Evolutionary conservation across 1,140 invertebrate genomes (phyloP), one percentile per base, ranked within the genome.

Genomic region (Atta colombica): DNA sequence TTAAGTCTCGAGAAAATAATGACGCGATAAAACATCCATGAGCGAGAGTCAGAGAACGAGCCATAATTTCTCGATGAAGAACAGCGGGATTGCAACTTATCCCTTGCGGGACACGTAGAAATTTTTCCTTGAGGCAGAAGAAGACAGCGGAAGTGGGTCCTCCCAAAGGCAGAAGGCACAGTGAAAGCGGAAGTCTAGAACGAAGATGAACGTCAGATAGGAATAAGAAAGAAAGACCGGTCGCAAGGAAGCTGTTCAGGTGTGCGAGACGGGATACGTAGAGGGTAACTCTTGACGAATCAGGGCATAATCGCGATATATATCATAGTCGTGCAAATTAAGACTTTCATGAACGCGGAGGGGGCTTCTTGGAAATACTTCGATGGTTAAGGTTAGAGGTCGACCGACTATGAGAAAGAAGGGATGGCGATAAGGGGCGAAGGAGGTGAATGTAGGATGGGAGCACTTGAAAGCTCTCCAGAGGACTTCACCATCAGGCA

Each of bases 381-480:
- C 63, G 88, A 77, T 75, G 53, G 80, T 77, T 85, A 88, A 81
- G 82, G 55, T 65, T 81, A 77, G 86, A 90, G 60, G 28, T 77
- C 58, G 81, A n/a, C 16, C 74, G n/a, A 55, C 51, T 35, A 49
- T 16, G 45, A 35, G 18, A 35, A 25, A 39, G 39, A 31, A 51
- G 35, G 12, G 35, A 18, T 68, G 69, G 71, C 85, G 65, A 82
- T 66, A 88, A 86, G 51, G 53, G 74, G 80, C 78, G 77, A 87
- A 77, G 21, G 53, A 51, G 31, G 35, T 45, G 31, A 28, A 68
- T 51, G 61, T 86, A 49, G 45, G 7, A 63, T 53, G 61, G 72
- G 60, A 66, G 55, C 66, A 71, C 91, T 93, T 86, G 90, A 95
- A 93, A 94, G 91, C 93, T 90, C 92, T 94, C 88, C 86, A 91